These are phyloP conservation scores for Amiota mariae DNA, from an alignment of 2,888 invertebrate genomes.

Conservation along the genomic window DNA sequence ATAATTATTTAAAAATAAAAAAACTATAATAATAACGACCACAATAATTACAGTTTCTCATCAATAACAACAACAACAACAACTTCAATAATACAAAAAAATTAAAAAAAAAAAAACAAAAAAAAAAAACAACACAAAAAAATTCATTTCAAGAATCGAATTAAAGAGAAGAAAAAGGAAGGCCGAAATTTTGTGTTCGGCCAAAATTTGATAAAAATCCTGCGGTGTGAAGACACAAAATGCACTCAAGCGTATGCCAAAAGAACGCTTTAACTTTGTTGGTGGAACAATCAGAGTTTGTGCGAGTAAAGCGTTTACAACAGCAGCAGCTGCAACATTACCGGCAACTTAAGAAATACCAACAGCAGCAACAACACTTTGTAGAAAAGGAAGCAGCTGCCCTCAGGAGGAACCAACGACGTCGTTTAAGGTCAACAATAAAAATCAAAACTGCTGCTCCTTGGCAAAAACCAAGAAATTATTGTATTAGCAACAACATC, in stretches of 20 bases:
- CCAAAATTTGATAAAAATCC: conserved; percentile 53
- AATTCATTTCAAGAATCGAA: conserved; percentile 14
- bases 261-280: conserved; percentile 47
- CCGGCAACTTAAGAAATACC: conserved; percentile 42
- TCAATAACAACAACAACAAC: conserved; percentile 27
- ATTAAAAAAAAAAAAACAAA: conserved; percentile 22
- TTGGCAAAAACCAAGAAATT: too few relatives aligned
- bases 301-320: conserved; percentile 49
- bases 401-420: not conserved
- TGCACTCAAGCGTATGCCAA: conserved; percentile 63
- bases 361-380: conserved; percentile 38
- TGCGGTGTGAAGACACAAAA: conserved; percentile 58
- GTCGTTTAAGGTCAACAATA: not conserved
- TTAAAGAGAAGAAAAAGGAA: conserved; percentile 45
- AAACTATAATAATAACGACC: not conserved
- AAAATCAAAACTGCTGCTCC: too few relatives aligned
- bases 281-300: conserved; percentile 45
- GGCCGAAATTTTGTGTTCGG: conserved; percentile 49
- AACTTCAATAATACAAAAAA: conserved; percentile 40
- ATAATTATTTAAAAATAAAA: too few relatives aligned
- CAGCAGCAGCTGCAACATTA: conserved; percentile 45
- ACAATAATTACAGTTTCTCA: not conserved
- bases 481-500: too few relatives aligned
- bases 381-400: conserved; percentile 15
- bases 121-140: conserved; percentile 16